Base-by-base conservation (phyloP, 30 jellyfish, hydroid and myxozoan genomes). In the Mastigias papua region DNA sequence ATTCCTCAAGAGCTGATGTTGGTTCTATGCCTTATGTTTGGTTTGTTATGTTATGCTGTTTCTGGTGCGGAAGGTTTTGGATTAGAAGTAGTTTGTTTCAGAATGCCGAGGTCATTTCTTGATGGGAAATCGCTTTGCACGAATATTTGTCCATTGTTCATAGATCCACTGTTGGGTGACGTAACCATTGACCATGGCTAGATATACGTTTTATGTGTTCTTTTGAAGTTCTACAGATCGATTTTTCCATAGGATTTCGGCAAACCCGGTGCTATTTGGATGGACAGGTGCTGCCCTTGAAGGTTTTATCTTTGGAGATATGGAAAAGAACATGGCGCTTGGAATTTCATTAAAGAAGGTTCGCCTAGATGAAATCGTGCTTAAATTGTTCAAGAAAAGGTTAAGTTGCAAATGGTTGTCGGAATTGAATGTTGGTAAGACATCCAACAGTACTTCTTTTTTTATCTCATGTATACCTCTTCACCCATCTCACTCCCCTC, bases 401-500 rank as follows among this genome's bases (percentile, higher is more conserved):
- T 5, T 87, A 10, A 75, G 92, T n/a, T 67, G 84, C 34, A 73
- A 50, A 15, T 93, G 98, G 98, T 67, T 93, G 81, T 68, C 96
- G 10, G 87, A 88, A 58, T 72, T 93, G 63, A 74, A 86, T 63
- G 97, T 90, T 16, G 90, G 98, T 92, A 86, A n/a, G 97, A 30
- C 27, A 37, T 37, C 11, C 11, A n/a, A n/a, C n/a, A n/a, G 6
- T 37, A 3, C 54, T 37, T 11, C 10, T 37, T 11, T 37, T 37
- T 37, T 37, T 37, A 6, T 3, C 10, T 37, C 54, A 37, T 37
- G 54, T 37, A 3, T 37, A 6, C 10, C 54, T 37, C 11, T 37
- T 37, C 54, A 3, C 54, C 11, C n/a, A n/a, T 3, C 54, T 3
- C 54, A 37, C 6, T 11, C 11, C 11, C 11, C 6, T 37, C 54